Base-by-base conservation (phyloP, 2,888 invertebrate genomes). In the Sminthurides aquaticus region DNA sequence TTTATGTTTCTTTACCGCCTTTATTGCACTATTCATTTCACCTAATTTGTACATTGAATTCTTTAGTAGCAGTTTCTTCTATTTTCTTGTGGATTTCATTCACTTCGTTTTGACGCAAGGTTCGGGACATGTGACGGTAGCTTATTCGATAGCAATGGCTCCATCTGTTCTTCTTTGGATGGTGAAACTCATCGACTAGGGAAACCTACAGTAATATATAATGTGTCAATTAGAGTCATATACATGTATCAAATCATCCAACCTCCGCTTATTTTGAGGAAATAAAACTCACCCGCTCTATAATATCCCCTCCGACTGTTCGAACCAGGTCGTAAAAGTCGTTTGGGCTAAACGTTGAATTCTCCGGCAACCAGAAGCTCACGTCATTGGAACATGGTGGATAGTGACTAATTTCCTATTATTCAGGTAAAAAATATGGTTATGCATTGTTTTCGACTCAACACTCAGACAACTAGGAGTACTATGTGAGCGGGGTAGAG, bases 261-360 rank as follows among this genome's bases (percentile, higher is more conserved):
- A 15, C n/a, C n/a, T 54, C 22, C 20, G 25, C 5, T 22, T 55
- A 8, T 55, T 26, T 57, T 57, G 28, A 18, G 28, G 11, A 8
- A 57, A 22, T 57, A 26, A 57, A 3, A 15, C 29, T 57, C n/a
- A 5, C 27, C 1, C 27, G 27, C 24, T n/a, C 99, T 57, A 99
- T 84, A n/a, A 90, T 80, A 79, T 97, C 95, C 0, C 92, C 94
- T 1, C 90, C 97, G 60, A 93, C 79, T 70, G 85, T 85, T 70
- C 98, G 84, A 0, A 91, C 95, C 68, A 98, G 78, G 78, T 98
- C 97, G 79, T 93, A 96, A 77, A 94, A 92, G 80, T 94, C 92
- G 79, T 91, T 90, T 59, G 83, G 80, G n/a, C 83, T 83, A 78
- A 86, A 92, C 25, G 83, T 75, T 1, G 81, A 81, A 64, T 83